These are phyloP conservation scores for Dunckerocampus dactyliophorus DNA, from an alignment of 2,113 vertebrate species.

Conservation along the genomic window DNA sequence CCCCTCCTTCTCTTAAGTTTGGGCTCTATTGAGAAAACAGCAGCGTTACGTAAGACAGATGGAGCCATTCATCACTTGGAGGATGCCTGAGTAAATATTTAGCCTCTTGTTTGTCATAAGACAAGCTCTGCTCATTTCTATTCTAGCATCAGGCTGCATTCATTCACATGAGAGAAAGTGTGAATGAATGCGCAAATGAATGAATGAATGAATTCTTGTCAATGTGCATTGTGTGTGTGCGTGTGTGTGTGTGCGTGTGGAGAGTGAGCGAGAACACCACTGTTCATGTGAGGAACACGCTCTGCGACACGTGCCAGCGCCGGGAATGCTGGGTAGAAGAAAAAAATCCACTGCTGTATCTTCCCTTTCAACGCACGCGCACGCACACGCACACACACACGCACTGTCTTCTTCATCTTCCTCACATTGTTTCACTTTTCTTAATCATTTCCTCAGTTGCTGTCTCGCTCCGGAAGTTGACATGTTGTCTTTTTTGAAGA, in stretches of 20 bases:
- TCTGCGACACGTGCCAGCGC: slow-evolving; percentile 60
- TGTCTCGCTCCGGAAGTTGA: too few relatives aligned
- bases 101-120: background rate
- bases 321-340: slow-evolving; percentile 57
- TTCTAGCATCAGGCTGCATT: slow-evolving; percentile 37
- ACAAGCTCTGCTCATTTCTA: background rate
- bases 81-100: slow-evolving; percentile 7
- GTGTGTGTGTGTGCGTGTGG: slow-evolving; percentile 18
- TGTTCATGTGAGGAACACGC: slow-evolving; percentile 66
- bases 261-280: slow-evolving; percentile 29
- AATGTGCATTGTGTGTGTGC: slow-evolving; percentile 53
- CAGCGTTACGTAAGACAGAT: slow-evolving; percentile 48
- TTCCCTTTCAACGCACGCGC: background rate
- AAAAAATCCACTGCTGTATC: slow-evolving; percentile 24
- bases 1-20: slow-evolving; percentile 14
- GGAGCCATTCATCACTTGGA: slow-evolving; percentile 36
- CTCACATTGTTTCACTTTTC: too few relatives aligned
- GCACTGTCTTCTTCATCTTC: too few relatives aligned
- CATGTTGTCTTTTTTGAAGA: too few relatives aligned
- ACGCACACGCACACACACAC: background rate
- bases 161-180: slow-evolving; percentile 28
- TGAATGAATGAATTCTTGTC: slow-evolving; percentile 48
- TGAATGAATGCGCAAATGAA: slow-evolving; percentile 24
- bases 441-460: too few relatives aligned
- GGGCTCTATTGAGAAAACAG: slow-evolving; percentile 46